Evolutionary conservation across 2,113 vertebrate species (phyloP).

Genomic region (Ardeotis arabs): DNA sequence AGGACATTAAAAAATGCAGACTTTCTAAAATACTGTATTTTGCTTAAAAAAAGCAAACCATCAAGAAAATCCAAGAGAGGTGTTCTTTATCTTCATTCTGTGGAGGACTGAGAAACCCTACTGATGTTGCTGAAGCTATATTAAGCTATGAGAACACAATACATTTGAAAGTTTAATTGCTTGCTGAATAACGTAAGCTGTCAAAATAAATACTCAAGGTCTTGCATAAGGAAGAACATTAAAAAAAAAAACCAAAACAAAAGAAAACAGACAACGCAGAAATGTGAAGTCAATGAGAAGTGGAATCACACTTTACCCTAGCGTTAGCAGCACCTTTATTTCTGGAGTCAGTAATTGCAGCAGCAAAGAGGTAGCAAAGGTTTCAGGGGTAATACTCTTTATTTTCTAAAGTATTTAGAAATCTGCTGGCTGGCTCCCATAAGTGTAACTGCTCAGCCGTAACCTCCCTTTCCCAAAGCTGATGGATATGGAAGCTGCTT

Average conservation of each 20-base stretch:
- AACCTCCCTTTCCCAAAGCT: neutral
- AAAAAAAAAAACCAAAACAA: neutral
- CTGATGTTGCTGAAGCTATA: constrained; percentile 62
- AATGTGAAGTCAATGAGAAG: constrained; percentile 41
- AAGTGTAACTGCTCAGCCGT: neutral
- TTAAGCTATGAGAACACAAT: constrained; percentile 67
- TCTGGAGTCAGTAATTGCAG: neutral
- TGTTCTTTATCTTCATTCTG: constrained; percentile 44
- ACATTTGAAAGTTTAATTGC: constrained; percentile 70
- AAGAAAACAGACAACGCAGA: neutral
- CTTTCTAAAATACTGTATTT: constrained; percentile 22
- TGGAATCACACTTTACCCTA: neutral
- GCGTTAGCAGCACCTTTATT: neutral
- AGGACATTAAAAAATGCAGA: neutral
- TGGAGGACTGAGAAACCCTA: constrained; percentile 57
- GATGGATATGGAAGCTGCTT: neutral
- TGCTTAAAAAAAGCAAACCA: neutral
- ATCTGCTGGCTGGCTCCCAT: neutral
- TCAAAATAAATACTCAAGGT: constrained; percentile 69
- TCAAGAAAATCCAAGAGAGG: neutral
- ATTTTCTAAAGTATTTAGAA: neutral
- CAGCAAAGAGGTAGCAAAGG: neutral
- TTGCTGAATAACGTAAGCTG: constrained; percentile 66
- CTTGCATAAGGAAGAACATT: constrained; percentile 52
- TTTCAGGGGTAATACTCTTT: neutral